Evolutionary conservation across 1,140 invertebrate genomes (phyloP).

Genomic region (Dinothrombium tinctorium): DNA sequence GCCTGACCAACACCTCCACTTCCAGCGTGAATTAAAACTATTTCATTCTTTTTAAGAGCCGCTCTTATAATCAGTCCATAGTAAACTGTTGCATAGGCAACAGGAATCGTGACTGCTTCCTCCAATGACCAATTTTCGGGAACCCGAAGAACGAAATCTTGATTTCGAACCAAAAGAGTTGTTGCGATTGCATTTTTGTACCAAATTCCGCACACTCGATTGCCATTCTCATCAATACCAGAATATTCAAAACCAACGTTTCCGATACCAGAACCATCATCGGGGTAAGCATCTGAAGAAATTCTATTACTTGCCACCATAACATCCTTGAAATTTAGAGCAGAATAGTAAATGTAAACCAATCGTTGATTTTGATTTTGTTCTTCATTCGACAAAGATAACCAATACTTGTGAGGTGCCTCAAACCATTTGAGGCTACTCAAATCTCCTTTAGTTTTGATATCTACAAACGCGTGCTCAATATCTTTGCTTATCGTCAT

Average conservation of each 20-base stretch:
- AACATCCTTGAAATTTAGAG: slow-evolving; percentile 88
- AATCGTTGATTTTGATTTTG: slow-evolving; percentile 29
- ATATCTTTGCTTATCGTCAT: slow-evolving; percentile 23
- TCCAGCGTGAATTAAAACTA: slow-evolving; percentile 75
- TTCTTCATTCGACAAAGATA: too few relatives aligned
- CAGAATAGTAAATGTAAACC: slow-evolving; percentile 64
- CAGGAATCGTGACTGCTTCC: slow-evolving; percentile 77
- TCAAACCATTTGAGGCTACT: slow-evolving; percentile 81
- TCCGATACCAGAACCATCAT: slow-evolving; percentile 23
- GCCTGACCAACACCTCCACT: slow-evolving; percentile 88
- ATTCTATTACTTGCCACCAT: slow-evolving; percentile 31
- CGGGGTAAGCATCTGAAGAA: neutral
- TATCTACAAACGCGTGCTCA: slow-evolving; percentile 46
- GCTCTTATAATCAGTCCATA: slow-evolving; percentile 71
- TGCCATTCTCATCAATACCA: slow-evolving; percentile 42
- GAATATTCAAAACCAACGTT: slow-evolving; percentile 77
- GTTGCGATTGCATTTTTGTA: slow-evolving; percentile 72
- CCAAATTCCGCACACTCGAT: slow-evolving; percentile 78
- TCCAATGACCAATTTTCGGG: slow-evolving; percentile 67
- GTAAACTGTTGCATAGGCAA: slow-evolving; percentile 79
- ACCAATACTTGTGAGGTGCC: slow-evolving; percentile 32
- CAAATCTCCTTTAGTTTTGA: slow-evolving; percentile 56
- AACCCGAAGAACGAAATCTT: slow-evolving; percentile 63
- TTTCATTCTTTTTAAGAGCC: slow-evolving; percentile 50
- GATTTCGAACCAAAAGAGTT: slow-evolving; percentile 46